Evolutionary conservation across 2,113 vertebrate genomes (phyloP).

Genomic region (Amphilophus citrinellus): DNA sequence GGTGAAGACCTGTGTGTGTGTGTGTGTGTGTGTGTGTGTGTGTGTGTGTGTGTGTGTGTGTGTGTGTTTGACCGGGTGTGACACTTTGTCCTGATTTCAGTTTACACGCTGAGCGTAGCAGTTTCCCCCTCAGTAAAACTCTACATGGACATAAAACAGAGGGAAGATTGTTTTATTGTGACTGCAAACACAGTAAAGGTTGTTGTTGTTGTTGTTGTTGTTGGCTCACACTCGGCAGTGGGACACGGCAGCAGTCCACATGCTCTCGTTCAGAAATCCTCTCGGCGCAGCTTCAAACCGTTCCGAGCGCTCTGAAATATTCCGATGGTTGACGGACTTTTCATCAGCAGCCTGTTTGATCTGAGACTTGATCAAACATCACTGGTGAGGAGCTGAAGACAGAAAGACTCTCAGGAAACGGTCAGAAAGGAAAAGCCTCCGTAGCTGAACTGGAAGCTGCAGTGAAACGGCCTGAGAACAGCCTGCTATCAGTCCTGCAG

Average conservation of each 20-base stretch:
- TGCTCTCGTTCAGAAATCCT: background rate
- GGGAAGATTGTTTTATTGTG: background rate
- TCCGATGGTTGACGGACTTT: background rate
- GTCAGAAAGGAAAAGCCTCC: background rate
- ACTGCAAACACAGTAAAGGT: background rate
- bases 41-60: background rate
- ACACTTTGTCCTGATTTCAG: background rate
- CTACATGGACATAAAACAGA: background rate
- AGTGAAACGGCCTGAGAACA: background rate
- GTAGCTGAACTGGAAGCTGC: background rate
- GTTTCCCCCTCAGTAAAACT: background rate
- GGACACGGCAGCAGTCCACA: background rate
- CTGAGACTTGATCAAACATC: too few relatives aligned
- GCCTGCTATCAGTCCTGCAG: background rate
- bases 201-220: background rate
- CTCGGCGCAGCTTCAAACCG: background rate
- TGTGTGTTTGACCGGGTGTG: conserved; percentile 20
- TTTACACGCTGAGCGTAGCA: background rate
- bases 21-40: too few relatives aligned
- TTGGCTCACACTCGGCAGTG: background rate
- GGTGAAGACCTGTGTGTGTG: background rate
- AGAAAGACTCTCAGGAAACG: background rate
- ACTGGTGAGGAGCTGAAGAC: background rate
- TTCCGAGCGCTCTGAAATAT: background rate
- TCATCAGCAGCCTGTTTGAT: background rate